Base-by-base conservation (phyloP, 2,797 vertebrate species). In the Emys orbicularis region DNA sequence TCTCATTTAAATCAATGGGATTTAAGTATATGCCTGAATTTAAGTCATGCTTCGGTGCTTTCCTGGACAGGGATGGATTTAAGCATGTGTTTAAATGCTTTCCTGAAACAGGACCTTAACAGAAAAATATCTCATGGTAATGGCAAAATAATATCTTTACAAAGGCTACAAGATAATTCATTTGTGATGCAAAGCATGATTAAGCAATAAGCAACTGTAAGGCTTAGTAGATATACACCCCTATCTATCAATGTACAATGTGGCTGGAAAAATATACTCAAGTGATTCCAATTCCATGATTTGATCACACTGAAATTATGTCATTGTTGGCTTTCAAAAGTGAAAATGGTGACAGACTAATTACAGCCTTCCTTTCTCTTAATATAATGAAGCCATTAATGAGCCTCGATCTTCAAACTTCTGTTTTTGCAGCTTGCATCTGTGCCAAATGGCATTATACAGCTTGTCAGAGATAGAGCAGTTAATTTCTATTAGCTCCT, bases 241-340 rank as follows among this genome's bases (percentile, higher is more conserved):
- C 53, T 94, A 87, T 92, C 80, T 74, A 84, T 29, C 94, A 54
- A 65, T 87, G 79, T 90, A 95, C 84, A 94, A 79, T 85, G 49
- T 74, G 47, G 61, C 72, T 90, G 86, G 79, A 93, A 52, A 93
- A 82, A 92, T 93, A 88, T 72, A 61, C 85, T 95, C 85, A 90
- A 95, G 72, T 80, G 68, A 87, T 96, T 95, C 81, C 72, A 91
- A 53, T 44, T 44, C 7, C 44, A 44, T 44, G 44, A 44, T 83
- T 82, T 97, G 95, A 96, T 93, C 93, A 68, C 15, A 68, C 83
- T 86, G 72, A 91, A 95, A 96, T 94, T 93, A 95, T 83, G 83
- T n/a, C 84, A 74, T 81, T 95, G 0, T 0, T 57, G 86, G 85
- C 77, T 96, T 95, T 95, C 82, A 93, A 84, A 96, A 86, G 44